Evolutionary conservation across 1,140 invertebrate genomes (phyloP).

Genomic region (Meteorus sp.): DNA sequence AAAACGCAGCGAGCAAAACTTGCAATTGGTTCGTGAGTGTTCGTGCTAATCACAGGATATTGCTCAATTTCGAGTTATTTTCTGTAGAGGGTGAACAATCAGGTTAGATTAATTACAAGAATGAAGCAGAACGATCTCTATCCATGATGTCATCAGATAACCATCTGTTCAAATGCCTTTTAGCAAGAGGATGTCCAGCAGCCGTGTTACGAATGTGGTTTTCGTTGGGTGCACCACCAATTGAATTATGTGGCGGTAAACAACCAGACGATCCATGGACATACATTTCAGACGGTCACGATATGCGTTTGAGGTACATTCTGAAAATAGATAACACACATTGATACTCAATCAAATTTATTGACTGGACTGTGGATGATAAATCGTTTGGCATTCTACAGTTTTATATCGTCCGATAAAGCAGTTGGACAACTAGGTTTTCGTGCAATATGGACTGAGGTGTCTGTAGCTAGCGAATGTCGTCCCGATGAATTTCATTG

Average conservation of each 20-base stretch:
- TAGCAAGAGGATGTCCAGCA: slow-evolving; percentile 85
- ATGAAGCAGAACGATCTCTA: too few species aligned
- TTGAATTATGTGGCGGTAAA: slow-evolving; percentile 89
- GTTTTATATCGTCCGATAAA: slow-evolving; percentile 83
- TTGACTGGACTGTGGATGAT: too few species aligned
- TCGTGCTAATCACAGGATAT: slow-evolving; percentile 75
- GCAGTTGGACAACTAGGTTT: slow-evolving; percentile 81
- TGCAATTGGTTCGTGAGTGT: slow-evolving; percentile 93
- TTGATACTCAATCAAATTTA: slow-evolving; percentile 1
- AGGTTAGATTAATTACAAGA: slow-evolving; percentile 61
- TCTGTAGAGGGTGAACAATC: slow-evolving; percentile 85
- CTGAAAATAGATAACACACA: slow-evolving; percentile 30
- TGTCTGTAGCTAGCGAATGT: slow-evolving; percentile 63
- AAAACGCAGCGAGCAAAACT: slow-evolving; percentile 74
- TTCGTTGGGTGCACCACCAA: slow-evolving; percentile 69
- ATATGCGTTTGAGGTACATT: slow-evolving; percentile 75
- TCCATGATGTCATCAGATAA: slow-evolving; percentile 7
- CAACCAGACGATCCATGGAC: slow-evolving; percentile 72
- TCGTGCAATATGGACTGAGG: slow-evolving; percentile 87
- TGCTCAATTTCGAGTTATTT: slow-evolving; percentile 86
- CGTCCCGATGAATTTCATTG: slow-evolving; percentile 66
- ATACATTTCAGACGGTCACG: slow-evolving; percentile 82
- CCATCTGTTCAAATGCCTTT: slow-evolving; percentile 30
- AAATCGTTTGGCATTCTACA: too few species aligned
- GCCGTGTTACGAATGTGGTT: slow-evolving; percentile 88